Conservation (phyloP, 2,113 vertebrate species). For the Forbesichthys agassizii region DNA sequence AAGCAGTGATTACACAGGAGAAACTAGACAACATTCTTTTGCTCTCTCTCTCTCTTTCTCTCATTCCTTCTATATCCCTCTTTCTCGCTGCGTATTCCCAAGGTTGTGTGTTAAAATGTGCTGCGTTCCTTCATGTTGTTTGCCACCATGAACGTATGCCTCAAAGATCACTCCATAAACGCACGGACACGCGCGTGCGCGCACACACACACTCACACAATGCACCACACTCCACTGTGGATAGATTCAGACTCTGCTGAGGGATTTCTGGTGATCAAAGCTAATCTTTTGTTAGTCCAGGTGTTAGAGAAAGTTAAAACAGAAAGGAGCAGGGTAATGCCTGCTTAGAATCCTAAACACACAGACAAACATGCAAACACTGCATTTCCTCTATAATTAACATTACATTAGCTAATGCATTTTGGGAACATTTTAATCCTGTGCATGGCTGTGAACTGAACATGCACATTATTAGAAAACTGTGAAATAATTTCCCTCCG, state of each 20-base stretch:
- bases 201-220: slow-evolving; percentile 14
- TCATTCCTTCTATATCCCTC: slow-evolving; percentile 48
- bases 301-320: slow-evolving; percentile 76
- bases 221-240: slow-evolving; percentile 37
- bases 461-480: too few species aligned
- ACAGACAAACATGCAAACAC: background rate
- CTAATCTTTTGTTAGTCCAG: slow-evolving; percentile 77
- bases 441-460: too few species aligned
- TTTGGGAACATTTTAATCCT: background rate
- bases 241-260: slow-evolving; percentile 45
- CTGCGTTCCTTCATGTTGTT: slow-evolving; percentile 32
- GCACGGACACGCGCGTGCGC: slow-evolving; percentile 15
- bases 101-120: slow-evolving; percentile 21
- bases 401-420: background rate
- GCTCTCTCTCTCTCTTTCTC: slow-evolving; percentile 49
- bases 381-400: background rate
- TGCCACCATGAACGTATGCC: background rate
- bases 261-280: slow-evolving; percentile 80
- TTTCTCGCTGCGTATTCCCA: slow-evolving; percentile 34
- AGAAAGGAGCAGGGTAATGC: slow-evolving; percentile 51
- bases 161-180: slow-evolving; percentile 37
- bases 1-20: slow-evolving; percentile 65
- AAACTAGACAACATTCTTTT: slow-evolving; percentile 69
- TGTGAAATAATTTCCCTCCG: too few species aligned
- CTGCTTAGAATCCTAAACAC: slow-evolving; percentile 26